Evolutionary conservation across 2,797 vertebrate species (phyloP), one percentile per base, ranked within the genome.

Genomic region (Echeneis naucrates): DNA sequence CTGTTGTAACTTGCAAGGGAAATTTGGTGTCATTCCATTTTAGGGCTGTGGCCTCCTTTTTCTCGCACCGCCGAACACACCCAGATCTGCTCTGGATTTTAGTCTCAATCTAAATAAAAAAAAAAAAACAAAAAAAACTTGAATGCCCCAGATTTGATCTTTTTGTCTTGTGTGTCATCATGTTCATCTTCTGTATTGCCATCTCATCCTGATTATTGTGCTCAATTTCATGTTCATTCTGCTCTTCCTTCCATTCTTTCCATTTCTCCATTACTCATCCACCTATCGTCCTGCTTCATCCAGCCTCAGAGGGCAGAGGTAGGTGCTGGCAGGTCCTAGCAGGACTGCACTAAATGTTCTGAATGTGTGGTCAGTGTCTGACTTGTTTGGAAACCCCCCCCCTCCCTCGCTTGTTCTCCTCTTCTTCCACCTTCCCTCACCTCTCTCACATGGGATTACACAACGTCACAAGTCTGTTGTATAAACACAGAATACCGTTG

Each of bases 261-360:
- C 27, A 14, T 65, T 58, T 78, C 55, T 52, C 54, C 45, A 32
- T 82, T 66, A 38, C 63, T 75, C 57, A 75, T 80, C 44, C 38
- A 2, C 52, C 53, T 71, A 48, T 54, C 19, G 32, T 74, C 57
- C 38, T 53, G 82, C 69, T 47, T 72, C 75, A 23, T 65, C 70
- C 90, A 94, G 94, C 88, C 91, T 70, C 67, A 64, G 85, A 92
- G 65, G 79, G 81, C 52, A 57, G 83, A 93, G 94, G 95, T 95
- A 93, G 89, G 94, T 95, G 55, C 32, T 23, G 59, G 70, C 74
- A 75, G 32, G 37, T 65, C 45, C 2, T 5, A 65, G 63, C 79
- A 67, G 50, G 63, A 57, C 27, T 70, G 19, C 44, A 42, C 10
- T 76, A 12, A 65, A 44, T 56, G 38, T 21, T 0, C 26, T 6